Base-by-base conservation (phyloP, 2,797 vertebrate species). In the Telmatherina bonti region DNA sequence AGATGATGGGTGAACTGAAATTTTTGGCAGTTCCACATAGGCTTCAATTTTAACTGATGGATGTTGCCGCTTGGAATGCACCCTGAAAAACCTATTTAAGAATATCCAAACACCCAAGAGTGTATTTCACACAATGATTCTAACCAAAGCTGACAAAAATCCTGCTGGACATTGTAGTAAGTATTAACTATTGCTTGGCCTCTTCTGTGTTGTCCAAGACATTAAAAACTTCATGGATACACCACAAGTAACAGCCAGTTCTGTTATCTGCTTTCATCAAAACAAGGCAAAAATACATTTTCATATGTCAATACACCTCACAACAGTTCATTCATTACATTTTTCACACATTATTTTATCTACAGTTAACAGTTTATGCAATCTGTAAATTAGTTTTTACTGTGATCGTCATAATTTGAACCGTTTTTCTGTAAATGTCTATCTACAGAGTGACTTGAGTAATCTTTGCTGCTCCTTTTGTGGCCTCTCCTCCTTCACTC, bases 361-460 rank as follows among this genome's bases (percentile, higher is more conserved):
- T 59, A 24, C 53, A 59, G 36, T 53, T 45, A 33, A 18, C 35
- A 33, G 36, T 55, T n/a, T 51, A 20, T 45, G 36, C 18, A 7
- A 36, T 26, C 70, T 43, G 13, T 22, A 29, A 70, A 26, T 15
- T 38, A 30, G 41, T 64, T 41, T 47, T 55, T 12, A 47, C 29
- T 63, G 62, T 72, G 72, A 74, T 62, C 54, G 33, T 33, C 15
- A 5, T 52, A 26, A 24, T 12, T 26, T 27, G 12, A 31, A n/a
- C 20, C 38, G 35, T 22, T 55, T 47, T 31, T 36, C 31, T 52
- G 33, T 10, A 24, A 53, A 64, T 6, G 22, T 64, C 7, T 31
- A 18, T 65, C 75, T 88, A 92, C 66, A 92, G 69, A 0, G 86
- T 90, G 49, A 92, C 80, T 65, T 91, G 36, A 0, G 84, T 93